Percentiles rank a stretch among this genome's conserved stretches.
Evolutionary conservation across 1,140 invertebrate genomes (phyloP).

Genomic region (Watersipora subatra): DNA sequence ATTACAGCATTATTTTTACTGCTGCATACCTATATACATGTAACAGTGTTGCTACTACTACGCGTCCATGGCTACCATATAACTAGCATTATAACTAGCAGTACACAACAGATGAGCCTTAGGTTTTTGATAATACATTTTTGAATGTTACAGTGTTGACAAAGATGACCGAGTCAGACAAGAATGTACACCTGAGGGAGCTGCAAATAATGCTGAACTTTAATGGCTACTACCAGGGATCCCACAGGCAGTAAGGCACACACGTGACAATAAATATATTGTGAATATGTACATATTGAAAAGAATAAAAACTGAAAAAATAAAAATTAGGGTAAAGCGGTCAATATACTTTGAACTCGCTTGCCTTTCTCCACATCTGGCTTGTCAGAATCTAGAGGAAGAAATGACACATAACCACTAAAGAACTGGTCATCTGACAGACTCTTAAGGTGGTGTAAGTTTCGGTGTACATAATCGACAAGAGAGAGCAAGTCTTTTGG

Average conservation of each 20-base stretch:
- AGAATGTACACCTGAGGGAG: background rate
- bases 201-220: background rate
- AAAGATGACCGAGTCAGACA: background rate
- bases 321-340: too few relatives aligned
- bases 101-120: too few relatives aligned
- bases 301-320: too few relatives aligned
- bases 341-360: background rate
- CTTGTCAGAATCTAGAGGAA: background rate
- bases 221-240: background rate
- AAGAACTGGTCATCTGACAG: background rate
- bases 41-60: too few relatives aligned
- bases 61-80: too few relatives aligned
- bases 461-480: background rate
- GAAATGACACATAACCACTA: background rate
- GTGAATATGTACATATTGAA: too few relatives aligned
- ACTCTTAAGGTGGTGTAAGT: background rate
- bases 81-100: too few relatives aligned
- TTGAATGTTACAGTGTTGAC: background rate
- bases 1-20: too few relatives aligned
- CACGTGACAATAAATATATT: too few relatives aligned
- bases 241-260: too few relatives aligned
- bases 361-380: background rate
- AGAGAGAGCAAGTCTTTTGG: background rate
- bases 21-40: too few relatives aligned
- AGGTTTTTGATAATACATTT: too few relatives aligned